Evolutionary conservation across 2,888 invertebrate species (phyloP).

Genomic region (Chalcis sispes): DNA sequence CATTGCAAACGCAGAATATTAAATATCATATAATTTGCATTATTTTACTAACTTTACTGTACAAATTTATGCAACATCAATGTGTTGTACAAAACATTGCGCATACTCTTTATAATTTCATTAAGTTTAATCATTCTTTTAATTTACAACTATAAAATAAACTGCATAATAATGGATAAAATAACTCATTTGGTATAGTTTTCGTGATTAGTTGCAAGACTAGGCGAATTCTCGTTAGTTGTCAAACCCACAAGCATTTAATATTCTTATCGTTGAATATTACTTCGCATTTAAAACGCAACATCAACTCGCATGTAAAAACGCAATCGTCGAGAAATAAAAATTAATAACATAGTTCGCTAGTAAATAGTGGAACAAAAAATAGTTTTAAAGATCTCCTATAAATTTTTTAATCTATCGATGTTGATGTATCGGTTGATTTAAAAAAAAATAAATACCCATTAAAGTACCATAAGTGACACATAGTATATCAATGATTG

Average conservation of each 20-base stretch:
- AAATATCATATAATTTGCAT: conserved; percentile 14
- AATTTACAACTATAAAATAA: conserved; percentile 34
- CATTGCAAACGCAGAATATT: background rate
- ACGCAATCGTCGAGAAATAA: too few species aligned
- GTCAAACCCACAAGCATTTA: conserved; percentile 4
- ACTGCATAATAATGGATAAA: conserved; percentile 31
- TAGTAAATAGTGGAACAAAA: too few species aligned
- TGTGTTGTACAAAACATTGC: conserved; percentile 30
- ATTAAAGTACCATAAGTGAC: too few species aligned
- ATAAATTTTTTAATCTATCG: too few species aligned
- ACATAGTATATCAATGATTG: too few species aligned
- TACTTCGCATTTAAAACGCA: background rate
- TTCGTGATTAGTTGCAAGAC: conserved; percentile 62
- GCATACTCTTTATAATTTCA: conserved; percentile 3
- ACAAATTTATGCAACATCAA: conserved; percentile 41
- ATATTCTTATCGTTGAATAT: conserved; percentile 7
- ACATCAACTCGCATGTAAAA: background rate
- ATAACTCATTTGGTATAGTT: conserved; percentile 59
- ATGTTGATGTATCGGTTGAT: too few species aligned
- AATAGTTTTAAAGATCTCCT: too few species aligned
- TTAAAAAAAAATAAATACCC: too few species aligned
- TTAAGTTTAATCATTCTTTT: background rate
- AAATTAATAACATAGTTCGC: too few species aligned
- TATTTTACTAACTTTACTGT: conserved; percentile 13
- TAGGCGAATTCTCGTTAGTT: conserved; percentile 55